Conservation (phyloP, 2,797 vertebrate species). For the Cossypha caffra region DNA sequence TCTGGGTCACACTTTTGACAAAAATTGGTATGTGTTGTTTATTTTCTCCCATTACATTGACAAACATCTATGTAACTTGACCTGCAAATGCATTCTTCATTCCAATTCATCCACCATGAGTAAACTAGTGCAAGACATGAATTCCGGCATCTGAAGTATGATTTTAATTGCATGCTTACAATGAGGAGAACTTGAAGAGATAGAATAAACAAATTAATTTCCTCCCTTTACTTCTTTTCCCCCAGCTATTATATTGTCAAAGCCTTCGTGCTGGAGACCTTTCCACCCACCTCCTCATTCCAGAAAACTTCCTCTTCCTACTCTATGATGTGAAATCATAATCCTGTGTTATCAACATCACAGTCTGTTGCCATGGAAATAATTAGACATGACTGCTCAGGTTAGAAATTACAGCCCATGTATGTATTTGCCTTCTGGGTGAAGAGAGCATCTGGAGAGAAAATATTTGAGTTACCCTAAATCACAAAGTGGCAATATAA, state of each 20-base stretch:
- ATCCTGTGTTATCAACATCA: slow-evolving; percentile 41
- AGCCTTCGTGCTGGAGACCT: background rate
- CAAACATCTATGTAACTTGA: background rate
- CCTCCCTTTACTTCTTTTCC: background rate
- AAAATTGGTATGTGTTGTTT: background rate
- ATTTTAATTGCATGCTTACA: slow-evolving; percentile 8
- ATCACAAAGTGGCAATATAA: background rate
- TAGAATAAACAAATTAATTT: slow-evolving; percentile 31
- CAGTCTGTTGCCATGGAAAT: slow-evolving; percentile 33
- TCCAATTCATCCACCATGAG: background rate
- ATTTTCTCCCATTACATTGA: background rate
- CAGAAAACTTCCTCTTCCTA: slow-evolving; percentile 42
- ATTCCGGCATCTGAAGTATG: background rate
- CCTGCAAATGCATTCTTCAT: background rate
- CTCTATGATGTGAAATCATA: slow-evolving; percentile 2
- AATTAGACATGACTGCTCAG: slow-evolving; percentile 55
- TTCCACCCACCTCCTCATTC: slow-evolving; percentile 17
- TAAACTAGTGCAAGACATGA: background rate
- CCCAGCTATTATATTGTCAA: slow-evolving; percentile 18
- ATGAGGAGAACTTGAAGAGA: background rate
- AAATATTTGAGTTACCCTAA: slow-evolving; percentile 13
- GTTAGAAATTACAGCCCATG: slow-evolving; percentile 46
- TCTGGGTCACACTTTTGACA: background rate
- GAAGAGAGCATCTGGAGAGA: slow-evolving; percentile 10
- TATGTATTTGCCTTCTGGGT: background rate